A percentile compares a stretch with the other conserved stretches of the same genome.
phyloP scores from a whole-genome alignment of 2,888 invertebrate species.

The Microctonus brassicae region DNA sequence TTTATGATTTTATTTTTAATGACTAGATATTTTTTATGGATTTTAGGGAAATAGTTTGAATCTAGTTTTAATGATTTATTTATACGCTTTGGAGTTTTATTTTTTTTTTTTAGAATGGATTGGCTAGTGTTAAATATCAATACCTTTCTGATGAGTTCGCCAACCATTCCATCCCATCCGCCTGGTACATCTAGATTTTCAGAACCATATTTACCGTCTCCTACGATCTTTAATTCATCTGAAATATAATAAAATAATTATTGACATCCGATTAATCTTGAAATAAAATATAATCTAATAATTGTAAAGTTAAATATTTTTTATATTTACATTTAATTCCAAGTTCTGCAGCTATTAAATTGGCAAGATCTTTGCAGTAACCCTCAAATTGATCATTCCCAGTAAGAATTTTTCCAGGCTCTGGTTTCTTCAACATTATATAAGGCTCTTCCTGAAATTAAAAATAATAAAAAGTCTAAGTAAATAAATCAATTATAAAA shows the following conservation, averaged over 20 bases:
- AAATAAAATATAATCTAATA: no score
- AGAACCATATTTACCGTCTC: slow-evolving; percentile 87
- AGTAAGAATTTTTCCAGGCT: slow-evolving; percentile 75
- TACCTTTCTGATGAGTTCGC: slow-evolving; percentile 88
- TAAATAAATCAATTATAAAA: slow-evolving; percentile 18
- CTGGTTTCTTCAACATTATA: slow-evolving; percentile 81
- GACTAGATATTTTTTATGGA: neutral
- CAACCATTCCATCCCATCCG: slow-evolving; percentile 91
- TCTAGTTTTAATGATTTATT: neutral
- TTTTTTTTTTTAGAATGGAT: neutral
- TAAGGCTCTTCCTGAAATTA: slow-evolving; percentile 85
- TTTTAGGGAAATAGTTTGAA: neutral
- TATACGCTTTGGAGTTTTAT: neutral
- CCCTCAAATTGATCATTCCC: slow-evolving; percentile 89
- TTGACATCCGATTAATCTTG: no score
- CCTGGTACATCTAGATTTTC: slow-evolving; percentile 81
- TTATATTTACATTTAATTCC: slow-evolving; percentile 85
- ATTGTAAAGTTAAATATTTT: neutral
- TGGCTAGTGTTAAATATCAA: slow-evolving; percentile 59
- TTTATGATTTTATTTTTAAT: neutral
- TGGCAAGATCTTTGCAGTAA: slow-evolving; percentile 92
- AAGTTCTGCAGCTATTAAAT: slow-evolving; percentile 83
- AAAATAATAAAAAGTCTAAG: slow-evolving; percentile 28
- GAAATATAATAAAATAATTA: slow-evolving; percentile 40
- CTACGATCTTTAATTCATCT: slow-evolving; percentile 89